These are phyloP conservation scores for Atrichornis clamosus DNA, from an alignment of 2,113 vertebrate species.

Conservation along the genomic window DNA sequence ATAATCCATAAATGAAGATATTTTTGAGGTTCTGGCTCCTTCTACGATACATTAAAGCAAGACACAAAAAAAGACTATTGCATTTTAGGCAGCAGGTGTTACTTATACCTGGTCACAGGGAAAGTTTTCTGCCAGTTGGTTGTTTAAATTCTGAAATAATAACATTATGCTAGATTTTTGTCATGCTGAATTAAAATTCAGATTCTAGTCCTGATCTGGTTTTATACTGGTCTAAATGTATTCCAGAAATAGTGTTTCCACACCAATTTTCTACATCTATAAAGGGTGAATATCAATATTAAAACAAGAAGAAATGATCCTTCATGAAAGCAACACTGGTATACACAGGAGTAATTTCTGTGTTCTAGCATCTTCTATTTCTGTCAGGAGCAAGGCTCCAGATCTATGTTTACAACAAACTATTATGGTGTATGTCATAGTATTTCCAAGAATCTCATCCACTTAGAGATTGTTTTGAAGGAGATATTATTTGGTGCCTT, in stretches of 20 bases:
- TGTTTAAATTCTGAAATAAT: neutral
- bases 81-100: neutral
- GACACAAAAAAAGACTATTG: neutral
- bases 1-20: neutral
- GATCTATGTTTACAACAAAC: neutral
- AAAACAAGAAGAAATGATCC: neutral
- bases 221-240: neutral
- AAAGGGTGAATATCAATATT: neutral
- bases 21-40: neutral
- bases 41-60: neutral
- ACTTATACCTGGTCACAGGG: neutral
- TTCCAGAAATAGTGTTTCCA: neutral
- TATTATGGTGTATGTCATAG: neutral
- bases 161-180: neutral
- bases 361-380: conserved; percentile 2
- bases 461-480: conserved; percentile 41
- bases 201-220: neutral
- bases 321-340: neutral
- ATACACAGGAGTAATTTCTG: neutral
- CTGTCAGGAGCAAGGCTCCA: neutral
- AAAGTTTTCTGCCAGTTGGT: neutral
- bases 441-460: conserved; percentile 46
- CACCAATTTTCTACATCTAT: neutral
- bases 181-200: neutral
- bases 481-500: conserved; percentile 28